Base-by-base conservation (phyloP, 1,140 invertebrate genomes). In the Leptinotarsa undecemlineata region DNA sequence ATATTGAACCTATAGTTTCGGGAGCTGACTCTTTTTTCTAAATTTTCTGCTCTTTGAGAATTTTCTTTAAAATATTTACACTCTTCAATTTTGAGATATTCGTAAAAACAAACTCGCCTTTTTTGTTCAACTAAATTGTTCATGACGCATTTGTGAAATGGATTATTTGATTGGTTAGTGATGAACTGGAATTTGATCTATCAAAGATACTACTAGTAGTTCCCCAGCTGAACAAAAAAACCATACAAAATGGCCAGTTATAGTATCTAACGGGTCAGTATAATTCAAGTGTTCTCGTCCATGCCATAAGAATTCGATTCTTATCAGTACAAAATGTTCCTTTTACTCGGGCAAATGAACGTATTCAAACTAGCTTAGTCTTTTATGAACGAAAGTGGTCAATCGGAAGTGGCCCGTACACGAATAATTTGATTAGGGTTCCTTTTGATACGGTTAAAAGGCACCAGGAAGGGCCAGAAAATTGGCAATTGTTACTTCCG, bases 341-440 rank as follows among this genome's bases (percentile, higher is more conserved):
- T 17, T 68, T 68, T n/a, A 68, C 14, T 64, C 62, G 8, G 23
- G 23, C 23, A 64, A 64, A 23, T 26, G 23, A 26, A 42, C 42
- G 5, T 68, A 68, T 68, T 68, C 66, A 68, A 68, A 68, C 15
- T 68, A 47, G 66, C 19, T 33, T 33, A 42, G n/a, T 68, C 66
- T 68, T 33, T 23, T 23, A 33, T 21, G 26, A 42, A 47, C 4
- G 66, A n/a, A 68, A 68, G 66, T 68, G 66, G 66, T 68, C 66
- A 68, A 68, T 68, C 66, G 66, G 66, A 68, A 68, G 33, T 68
- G 42, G 51, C 66, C 66, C 42, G 19, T 68, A 68, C n/a, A 68
- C n/a, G 33, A 68, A 68, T 68, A 68, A 68, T 68, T 68, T 68
- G 42, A 68, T 68, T 68, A 68, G 66, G 66, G 66, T 42, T 68